Evolutionary conservation across 1,140 invertebrate species (phyloP), one percentile per base, ranked within the genome.

Genomic region (Eriosoma lanigerum): DNA sequence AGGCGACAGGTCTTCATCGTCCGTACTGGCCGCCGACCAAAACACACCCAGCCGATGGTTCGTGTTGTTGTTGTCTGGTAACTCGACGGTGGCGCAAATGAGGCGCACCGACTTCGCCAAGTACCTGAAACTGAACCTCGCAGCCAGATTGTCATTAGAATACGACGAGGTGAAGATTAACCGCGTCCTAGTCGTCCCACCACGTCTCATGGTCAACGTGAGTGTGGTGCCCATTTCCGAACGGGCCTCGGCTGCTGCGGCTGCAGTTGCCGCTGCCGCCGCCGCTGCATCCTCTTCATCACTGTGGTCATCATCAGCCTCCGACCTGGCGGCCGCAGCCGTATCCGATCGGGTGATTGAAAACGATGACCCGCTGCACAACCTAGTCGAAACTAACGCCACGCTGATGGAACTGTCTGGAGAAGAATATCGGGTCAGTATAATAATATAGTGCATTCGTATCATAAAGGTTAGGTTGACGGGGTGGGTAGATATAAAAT

Each of bases 51-150:
- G 60, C 75, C 44, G 82, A 66, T 66, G 73, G 83, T 62, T 84
- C 70, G 64, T 85, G 17, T 81, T 85, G 9, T 75, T 85, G 13
- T 81, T 85, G 15, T 82, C 83, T 19, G 85, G 85, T 13, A 86
- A 86, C 72, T 83, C 85, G 9, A 86, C 85, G 8, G 85, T 86
- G 21, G 85, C 84, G 12, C 80, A 81, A 29, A 82, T 84, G 10
- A 80, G 85, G 15, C 84, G 85, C 81, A 84, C 83, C 64, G 85
- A 86, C 73, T 85, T 86, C 62, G 83, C 84, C 8, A 85, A 85
- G 52, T 86, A 86, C 54, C 80, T 86, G 8, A 85, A 85, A 66
- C 82, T 86, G 26, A 86, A 86, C 72, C 82, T 86, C 52, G 85
- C 85, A 8, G 85, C 85, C 13, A 82, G 85, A 29, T 81, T 86